Conservation (phyloP, 2,113 vertebrate species). For the Sphaerodactylus townsendi region DNA sequence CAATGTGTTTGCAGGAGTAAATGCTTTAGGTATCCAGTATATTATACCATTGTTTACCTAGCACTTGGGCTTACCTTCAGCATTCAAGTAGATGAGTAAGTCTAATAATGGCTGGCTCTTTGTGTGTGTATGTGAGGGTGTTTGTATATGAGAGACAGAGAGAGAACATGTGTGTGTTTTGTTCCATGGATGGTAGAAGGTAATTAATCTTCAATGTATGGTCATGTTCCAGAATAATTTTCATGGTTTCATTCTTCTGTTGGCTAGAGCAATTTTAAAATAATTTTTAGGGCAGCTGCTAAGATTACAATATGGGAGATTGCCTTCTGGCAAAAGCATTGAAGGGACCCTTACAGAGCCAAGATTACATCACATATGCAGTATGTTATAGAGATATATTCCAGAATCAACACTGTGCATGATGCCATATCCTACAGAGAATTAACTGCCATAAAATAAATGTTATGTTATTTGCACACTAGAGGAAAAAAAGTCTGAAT, state of each 20-base stretch:
- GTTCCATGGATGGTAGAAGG: neutral
- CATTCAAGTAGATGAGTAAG: neutral
- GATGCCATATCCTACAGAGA: slow-evolving; percentile 10
- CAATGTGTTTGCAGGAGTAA: no score
- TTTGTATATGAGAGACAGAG: neutral
- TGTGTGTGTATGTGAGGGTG: no score
- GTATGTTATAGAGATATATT: slow-evolving; percentile 18
- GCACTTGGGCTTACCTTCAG: neutral
- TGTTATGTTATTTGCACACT: neutral
- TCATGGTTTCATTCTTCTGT: slow-evolving; percentile 11
- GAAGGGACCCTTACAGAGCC: slow-evolving; percentile 17
- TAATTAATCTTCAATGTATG: slow-evolving; percentile 11
- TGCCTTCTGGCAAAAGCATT: slow-evolving; percentile 29
- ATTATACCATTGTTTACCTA: neutral
- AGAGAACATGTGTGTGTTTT: neutral
- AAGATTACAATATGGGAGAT: slow-evolving; percentile 27
- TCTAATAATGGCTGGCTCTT: neutral
- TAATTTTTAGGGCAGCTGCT: slow-evolving; percentile 32
- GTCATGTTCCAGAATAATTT: neutral
- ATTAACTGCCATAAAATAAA: slow-evolving; percentile 20
- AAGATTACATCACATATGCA: slow-evolving; percentile 32
- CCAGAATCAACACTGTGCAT: neutral
- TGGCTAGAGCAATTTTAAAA: slow-evolving; percentile 17
- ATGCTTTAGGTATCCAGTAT: neutral
- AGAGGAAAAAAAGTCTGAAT: neutral